phyloP scores from a whole-genome alignment of 2,888 invertebrate genomes.

The Nasonovia ribisnigri region DNA sequence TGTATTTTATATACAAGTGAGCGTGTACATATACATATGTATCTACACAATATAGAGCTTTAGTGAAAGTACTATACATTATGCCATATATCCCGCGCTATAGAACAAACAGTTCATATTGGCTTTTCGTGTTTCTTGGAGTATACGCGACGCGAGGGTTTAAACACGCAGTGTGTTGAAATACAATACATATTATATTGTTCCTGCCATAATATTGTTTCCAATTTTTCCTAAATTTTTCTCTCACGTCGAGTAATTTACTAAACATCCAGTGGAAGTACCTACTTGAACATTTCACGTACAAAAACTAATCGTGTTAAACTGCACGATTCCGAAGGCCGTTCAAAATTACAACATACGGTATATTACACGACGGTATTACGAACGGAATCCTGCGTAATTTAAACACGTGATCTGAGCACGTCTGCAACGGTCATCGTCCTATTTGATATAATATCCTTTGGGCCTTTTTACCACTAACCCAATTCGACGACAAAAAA shows the following conservation, averaged over 20 bases:
- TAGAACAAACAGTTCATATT: constrained; percentile 51
- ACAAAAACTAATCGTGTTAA: constrained; percentile 24
- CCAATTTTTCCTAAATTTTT: constrained; percentile 21
- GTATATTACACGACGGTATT: background rate
- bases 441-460: background rate
- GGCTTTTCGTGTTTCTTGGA: constrained; percentile 49
- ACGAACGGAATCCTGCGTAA: background rate
- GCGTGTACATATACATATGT: background rate
- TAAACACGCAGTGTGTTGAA: background rate
- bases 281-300: constrained; percentile 11
- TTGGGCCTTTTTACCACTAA: background rate
- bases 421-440: background rate
- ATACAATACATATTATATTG: constrained; percentile 25
- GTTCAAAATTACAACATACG: background rate
- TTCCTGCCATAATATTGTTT: constrained; percentile 33
- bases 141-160: background rate
- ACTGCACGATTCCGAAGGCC: constrained; percentile 6
- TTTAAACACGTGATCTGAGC: background rate
- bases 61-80: constrained; percentile 1
- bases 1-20: background rate
- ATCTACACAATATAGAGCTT: background rate
- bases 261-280: background rate
- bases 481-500: background rate
- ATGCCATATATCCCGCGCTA: background rate
- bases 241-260: constrained; percentile 2